phyloP scores from a whole-genome alignment of 2,888 invertebrate genomes.

The Oasisia sp. region DNA sequence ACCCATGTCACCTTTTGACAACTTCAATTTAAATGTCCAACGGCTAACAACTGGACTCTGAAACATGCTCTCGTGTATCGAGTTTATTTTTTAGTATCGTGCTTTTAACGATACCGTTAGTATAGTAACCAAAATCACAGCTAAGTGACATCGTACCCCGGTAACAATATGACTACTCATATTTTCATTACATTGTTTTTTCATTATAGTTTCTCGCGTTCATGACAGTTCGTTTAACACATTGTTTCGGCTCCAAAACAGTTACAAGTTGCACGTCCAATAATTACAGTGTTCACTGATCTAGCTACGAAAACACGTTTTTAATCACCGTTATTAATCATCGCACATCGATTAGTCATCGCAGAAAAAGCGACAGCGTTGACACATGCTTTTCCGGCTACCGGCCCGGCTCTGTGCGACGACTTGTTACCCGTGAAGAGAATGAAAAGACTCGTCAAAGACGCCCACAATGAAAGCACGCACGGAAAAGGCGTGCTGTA shows the following conservation, averaged over 20 bases:
- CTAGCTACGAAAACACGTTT: background rate
- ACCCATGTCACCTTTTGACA: background rate
- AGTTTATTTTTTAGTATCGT: background rate
- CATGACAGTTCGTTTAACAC: background rate
- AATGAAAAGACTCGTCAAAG: background rate
- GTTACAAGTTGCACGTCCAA: background rate
- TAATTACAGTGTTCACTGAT: background rate
- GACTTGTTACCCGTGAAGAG: conserved; percentile 6
- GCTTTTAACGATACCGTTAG: background rate
- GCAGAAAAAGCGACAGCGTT: background rate
- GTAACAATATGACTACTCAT: background rate
- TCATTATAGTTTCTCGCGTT: background rate
- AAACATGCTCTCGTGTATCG: background rate
- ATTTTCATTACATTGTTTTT: background rate
- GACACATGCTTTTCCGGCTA: background rate
- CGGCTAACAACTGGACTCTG: background rate
- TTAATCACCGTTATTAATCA: background rate
- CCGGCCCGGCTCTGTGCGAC: background rate
- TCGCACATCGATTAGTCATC: background rate
- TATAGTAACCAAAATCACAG: background rate
- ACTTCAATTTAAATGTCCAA: background rate
- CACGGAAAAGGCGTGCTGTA: background rate
- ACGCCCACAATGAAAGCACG: background rate
- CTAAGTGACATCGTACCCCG: background rate
- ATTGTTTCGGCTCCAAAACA: background rate